These are phyloP conservation scores for Phalacrocorax aristotelis DNA, from an alignment of 2,113 vertebrate species.

Conservation along the genomic window DNA sequence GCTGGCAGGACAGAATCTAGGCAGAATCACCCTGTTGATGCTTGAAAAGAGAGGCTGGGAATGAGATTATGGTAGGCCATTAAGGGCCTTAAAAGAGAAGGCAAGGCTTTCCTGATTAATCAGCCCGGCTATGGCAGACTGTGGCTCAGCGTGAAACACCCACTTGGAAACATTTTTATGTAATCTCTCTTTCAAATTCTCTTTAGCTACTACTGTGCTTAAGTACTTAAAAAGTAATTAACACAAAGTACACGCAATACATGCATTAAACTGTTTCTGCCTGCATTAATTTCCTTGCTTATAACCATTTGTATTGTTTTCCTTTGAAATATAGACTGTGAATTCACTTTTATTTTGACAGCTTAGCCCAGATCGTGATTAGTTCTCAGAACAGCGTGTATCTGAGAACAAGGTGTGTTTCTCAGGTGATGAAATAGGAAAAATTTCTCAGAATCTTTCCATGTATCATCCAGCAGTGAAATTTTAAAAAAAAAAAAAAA, in stretches of 20 bases:
- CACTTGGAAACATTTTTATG: neutral
- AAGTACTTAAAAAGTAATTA: conserved; percentile 59
- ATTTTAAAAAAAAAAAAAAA: neutral
- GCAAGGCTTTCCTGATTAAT: neutral
- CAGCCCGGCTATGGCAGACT: neutral
- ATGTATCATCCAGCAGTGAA: neutral
- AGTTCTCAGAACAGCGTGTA: neutral
- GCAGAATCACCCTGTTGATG: neutral
- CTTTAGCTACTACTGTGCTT: conserved; percentile 39
- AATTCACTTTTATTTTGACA: neutral
- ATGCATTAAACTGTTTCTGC: neutral
- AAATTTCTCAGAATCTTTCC: neutral
- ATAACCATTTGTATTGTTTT: neutral
- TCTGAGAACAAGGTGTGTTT: neutral
- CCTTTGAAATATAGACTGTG: neutral
- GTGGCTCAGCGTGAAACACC: neutral
- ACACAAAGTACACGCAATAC: neutral
- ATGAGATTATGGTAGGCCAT: neutral
- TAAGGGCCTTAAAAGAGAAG: neutral
- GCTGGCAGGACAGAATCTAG: neutral
- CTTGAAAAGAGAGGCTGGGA: neutral
- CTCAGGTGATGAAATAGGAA: neutral
- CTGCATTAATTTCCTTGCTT: neutral
- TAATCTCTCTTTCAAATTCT: conserved; percentile 14
- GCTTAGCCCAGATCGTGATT: neutral